A percentile compares a stretch with the other conserved stretches of the same genome.
Conservation (phyloP, 2,113 vertebrate genomes). For the Mirza zaza region DNA sequence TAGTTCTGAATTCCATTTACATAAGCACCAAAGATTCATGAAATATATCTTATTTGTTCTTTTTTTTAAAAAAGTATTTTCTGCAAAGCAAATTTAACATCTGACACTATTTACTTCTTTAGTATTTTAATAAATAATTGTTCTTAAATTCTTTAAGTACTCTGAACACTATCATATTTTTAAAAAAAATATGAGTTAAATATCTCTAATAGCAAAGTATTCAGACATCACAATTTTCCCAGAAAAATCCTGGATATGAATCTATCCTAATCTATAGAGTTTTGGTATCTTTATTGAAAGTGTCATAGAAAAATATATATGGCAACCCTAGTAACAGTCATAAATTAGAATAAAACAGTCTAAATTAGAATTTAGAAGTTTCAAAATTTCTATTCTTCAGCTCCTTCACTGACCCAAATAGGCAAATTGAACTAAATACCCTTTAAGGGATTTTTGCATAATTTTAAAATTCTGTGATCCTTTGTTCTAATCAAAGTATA, state of each 20-base stretch:
- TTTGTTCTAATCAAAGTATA: not conserved
- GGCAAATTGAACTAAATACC: not conserved
- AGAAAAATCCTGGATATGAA: not conserved
- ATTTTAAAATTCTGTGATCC: conserved; percentile 10
- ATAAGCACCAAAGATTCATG: not conserved
- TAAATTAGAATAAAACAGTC: too few species aligned
- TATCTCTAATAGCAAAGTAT: not conserved
- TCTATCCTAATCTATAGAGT: not conserved
- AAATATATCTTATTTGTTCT: not conserved
- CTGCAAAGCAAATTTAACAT: not conserved
- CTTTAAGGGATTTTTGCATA: not conserved
- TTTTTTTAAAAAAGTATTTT: not conserved
- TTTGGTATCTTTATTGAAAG: not conserved
- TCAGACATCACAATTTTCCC: not conserved
- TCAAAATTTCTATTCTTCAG: not conserved
- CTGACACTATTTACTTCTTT: not conserved
- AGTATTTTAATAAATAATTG: not conserved
- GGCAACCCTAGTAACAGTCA: not conserved
- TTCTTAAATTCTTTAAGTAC: not conserved
- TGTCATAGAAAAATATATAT: not conserved
- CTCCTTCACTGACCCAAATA: not conserved
- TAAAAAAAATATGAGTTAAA: not conserved
- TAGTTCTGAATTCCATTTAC: not conserved
- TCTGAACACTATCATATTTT: not conserved
- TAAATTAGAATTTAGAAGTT: not conserved